A percentile compares a stretch with the other conserved stretches of the same genome.
These are phyloP conservation scores for Psilopsiagon aurifrons DNA, from an alignment of 2,113 vertebrate genomes.

Conservation along the genomic window DNA sequence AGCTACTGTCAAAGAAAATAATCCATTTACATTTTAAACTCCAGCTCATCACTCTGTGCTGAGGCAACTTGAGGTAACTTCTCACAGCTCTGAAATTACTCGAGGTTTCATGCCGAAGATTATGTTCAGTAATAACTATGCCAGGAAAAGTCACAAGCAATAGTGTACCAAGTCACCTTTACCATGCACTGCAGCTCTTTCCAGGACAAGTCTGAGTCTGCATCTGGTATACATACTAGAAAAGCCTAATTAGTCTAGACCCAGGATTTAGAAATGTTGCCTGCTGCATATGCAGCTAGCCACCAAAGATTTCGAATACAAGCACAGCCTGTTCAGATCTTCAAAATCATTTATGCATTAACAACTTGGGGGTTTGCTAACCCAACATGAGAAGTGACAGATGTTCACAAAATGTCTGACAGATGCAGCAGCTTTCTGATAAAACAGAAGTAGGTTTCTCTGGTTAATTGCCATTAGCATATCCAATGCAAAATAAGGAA, in stretches of 20 bases:
- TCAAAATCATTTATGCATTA: background rate
- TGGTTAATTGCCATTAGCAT: background rate
- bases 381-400: constrained; percentile 13
- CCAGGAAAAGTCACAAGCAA: background rate
- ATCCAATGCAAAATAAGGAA: background rate
- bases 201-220: background rate
- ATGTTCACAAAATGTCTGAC: background rate
- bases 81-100: background rate
- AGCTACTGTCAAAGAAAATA: background rate
- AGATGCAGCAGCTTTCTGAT: background rate
- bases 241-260: background rate
- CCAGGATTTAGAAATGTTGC: background rate
- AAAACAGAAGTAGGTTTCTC: background rate
- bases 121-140: background rate
- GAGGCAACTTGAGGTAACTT: background rate
- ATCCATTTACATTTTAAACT: background rate
- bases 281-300: background rate
- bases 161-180: background rate
- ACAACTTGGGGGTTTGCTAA: background rate
- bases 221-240: background rate
- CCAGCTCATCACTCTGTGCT: background rate
- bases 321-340: background rate
- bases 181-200: background rate
- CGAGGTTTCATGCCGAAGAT: background rate
- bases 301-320: background rate